Base-by-base conservation (phyloP, 1,140 invertebrate species). In the Penaeus japonicus region DNA sequence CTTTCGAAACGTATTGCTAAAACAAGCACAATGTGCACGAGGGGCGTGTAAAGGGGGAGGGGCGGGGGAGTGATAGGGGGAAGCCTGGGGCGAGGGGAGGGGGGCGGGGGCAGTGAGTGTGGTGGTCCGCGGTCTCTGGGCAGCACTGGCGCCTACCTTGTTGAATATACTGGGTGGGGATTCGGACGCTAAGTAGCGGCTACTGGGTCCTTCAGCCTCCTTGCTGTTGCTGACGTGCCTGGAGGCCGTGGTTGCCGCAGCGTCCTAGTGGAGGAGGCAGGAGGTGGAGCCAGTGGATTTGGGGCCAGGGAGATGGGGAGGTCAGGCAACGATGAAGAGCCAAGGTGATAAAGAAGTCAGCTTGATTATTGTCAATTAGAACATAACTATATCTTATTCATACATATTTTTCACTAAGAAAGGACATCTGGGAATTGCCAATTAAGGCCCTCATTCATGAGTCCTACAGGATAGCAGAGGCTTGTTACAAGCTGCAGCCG, bases 211-310 rank as follows among this genome's bases (percentile, higher is more conserved):
- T 62, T 88, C 87, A 47, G 65, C 39, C 87, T 84, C 80, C 27
- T 47, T 83, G 87, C 32, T 77, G 86, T 75, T 81, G 78, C 53
- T 81, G 79, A 27, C 35, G 32, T 55, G 53, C 32, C n/a, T 57
- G 62, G 53, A 30, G 62, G 47, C 78, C 70, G 54, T 22, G 62
- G 80, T 65, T 15, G 80, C 87, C 35, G 87, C 81, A 53, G 73
- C 54, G 70, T 88, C 87, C 87, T 88, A 88, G 70, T 84, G 87
- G 87, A 88, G 87, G 87, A 84, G 81, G 87, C 55, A 55, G 79
- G 47, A 82, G 80, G 87, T 88, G 80, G 87, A 84, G 35, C 70
- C 57, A 75, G 54, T 84, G 87, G 70, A 77, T 75, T 47, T 73
- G 70, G 70, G 70, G 70, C 27, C 18, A n/a, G 35, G 35, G 35